Evolutionary conservation across 2,888 invertebrate species (phyloP).

Genomic region (Eledona agricola): DNA sequence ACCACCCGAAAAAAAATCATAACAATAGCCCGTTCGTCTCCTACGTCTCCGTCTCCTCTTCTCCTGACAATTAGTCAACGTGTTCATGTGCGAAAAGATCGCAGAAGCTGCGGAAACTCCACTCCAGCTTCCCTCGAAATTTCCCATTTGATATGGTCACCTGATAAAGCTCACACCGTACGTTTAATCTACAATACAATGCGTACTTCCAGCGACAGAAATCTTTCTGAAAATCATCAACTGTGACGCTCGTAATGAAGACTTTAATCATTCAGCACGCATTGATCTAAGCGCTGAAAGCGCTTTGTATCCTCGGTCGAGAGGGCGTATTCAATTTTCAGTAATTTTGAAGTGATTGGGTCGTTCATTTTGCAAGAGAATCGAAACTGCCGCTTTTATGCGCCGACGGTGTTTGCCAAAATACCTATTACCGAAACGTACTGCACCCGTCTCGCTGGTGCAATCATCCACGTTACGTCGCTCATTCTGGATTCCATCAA

Average conservation of each 20-base stretch:
- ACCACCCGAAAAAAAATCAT: constrained; percentile 31
- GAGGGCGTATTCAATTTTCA: constrained; percentile 3
- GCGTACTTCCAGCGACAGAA: constrained; percentile 40
- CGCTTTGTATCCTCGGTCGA: no score
- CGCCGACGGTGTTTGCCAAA: no score
- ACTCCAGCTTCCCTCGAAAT: constrained; percentile 42
- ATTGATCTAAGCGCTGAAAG: no score
- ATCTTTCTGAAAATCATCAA: constrained; percentile 5
- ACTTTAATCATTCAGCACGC: no score
- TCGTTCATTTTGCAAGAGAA: constrained; percentile 1
- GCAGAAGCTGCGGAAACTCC: constrained; percentile 43
- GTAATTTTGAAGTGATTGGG: constrained; percentile 2
- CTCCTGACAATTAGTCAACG: no score
- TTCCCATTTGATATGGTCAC: constrained; percentile 45
- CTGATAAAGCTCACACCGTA: constrained; percentile 35
- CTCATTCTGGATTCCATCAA: no score
- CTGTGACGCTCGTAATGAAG: no score
- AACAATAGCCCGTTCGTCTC: constrained; percentile 29
- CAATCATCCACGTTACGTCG: no score
- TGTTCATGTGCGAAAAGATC: constrained; percentile 45
- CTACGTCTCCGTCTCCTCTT: constrained; percentile 10
- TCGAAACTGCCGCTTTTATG: no score
- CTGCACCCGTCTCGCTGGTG: no score
- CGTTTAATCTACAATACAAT: constrained; percentile 28
- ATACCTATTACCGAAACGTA: no score